Evolutionary conservation across 2,113 vertebrate species (phyloP).

Genomic region (Sphaerodactylus townsendi): DNA sequence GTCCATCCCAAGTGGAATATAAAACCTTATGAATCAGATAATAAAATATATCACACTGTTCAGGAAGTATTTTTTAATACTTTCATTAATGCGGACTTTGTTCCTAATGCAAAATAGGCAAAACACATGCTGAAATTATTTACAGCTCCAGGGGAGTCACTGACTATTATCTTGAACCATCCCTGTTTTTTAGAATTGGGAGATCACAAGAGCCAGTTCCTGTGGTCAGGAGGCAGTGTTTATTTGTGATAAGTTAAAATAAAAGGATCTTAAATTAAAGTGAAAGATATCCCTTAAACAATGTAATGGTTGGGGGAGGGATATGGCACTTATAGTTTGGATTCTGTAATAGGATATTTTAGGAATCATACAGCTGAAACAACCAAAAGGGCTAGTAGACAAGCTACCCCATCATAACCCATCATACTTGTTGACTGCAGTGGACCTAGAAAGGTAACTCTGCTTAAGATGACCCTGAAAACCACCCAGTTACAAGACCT

Average conservation of each 20-base stretch:
- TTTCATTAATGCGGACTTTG: too few species aligned
- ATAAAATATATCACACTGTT: not conserved
- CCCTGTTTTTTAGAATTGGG: not conserved
- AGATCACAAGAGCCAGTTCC: not conserved
- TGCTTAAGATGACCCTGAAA: too few species aligned
- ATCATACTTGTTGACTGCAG: too few species aligned
- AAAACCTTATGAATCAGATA: not conserved
- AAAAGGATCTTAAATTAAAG: not conserved
- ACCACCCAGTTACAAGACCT: not conserved
- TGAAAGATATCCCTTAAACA: too few species aligned
- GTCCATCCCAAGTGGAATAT: not conserved
- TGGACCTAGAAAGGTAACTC: too few species aligned
- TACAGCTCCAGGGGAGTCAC: not conserved
- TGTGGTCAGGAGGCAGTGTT: not conserved
- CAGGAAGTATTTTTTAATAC: not conserved
- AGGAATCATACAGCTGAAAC: not conserved
- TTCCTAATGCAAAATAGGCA: not conserved
- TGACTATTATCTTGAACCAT: not conserved
- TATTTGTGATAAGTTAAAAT: not conserved
- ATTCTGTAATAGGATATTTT: not conserved
- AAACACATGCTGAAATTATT: not conserved
- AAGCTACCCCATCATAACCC: too few species aligned
- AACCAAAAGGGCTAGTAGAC: not conserved
- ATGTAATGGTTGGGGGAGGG: too few species aligned
- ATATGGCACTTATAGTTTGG: not conserved